phyloP scores from a whole-genome alignment of 1,140 invertebrate species.

The Eubasilissa regina region DNA sequence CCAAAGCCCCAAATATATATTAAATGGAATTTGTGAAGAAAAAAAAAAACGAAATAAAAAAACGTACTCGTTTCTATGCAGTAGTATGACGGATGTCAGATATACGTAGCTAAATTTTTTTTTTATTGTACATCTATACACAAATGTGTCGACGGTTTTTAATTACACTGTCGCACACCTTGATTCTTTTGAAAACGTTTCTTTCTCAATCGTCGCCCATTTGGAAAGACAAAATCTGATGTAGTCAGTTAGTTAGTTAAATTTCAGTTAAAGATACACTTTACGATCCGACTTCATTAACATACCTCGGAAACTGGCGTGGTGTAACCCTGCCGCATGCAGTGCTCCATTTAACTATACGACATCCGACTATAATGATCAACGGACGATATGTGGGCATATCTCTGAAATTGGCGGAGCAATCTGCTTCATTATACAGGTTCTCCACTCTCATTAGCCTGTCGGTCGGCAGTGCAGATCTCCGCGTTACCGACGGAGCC shows the following conservation, averaged over 20 bases:
- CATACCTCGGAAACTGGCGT: background rate
- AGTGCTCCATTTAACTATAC: background rate
- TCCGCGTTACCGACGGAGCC: background rate
- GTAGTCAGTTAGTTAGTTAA: background rate
- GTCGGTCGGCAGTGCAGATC: conserved; percentile 24
- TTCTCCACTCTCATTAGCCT: conserved; percentile 33
- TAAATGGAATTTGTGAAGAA: too few species aligned
- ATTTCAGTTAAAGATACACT: background rate
- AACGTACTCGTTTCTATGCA: too few species aligned
- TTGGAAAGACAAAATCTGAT: too few species aligned
- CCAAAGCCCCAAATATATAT: too few species aligned
- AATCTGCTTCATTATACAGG: conserved; percentile 21
- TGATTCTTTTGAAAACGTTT: too few species aligned
- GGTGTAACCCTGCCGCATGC: background rate
- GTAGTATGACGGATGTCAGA: too few species aligned
- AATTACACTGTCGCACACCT: too few species aligned
- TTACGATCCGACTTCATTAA: conserved; percentile 14
- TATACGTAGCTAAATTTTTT: too few species aligned
- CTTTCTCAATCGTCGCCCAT: too few species aligned
- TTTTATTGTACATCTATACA: too few species aligned
- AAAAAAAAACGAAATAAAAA: too few species aligned
- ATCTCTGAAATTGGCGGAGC: conserved; percentile 25
- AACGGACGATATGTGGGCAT: conserved; percentile 31
- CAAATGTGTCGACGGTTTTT: too few species aligned
- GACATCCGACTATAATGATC: conserved; percentile 15